Evolutionary conservation across 2,888 invertebrate genomes (phyloP).

Genomic region (Heliconius cydno): DNA sequence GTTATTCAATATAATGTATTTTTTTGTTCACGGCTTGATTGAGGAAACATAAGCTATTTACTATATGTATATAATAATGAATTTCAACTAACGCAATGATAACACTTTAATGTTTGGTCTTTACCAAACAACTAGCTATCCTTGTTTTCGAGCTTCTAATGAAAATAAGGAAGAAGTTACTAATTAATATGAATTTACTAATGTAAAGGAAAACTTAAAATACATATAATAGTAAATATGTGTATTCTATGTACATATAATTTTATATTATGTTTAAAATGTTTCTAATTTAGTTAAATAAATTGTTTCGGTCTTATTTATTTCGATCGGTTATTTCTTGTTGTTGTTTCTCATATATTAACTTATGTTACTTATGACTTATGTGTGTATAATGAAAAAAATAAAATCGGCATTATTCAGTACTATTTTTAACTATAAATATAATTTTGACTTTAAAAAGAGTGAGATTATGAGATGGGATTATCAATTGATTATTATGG

Average conservation of each 20-base stretch:
- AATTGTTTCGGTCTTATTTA: too few relatives aligned
- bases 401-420: too few relatives aligned
- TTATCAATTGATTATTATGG: too few relatives aligned
- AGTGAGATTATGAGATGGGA: too few relatives aligned
- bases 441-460: too few relatives aligned
- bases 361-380: too few relatives aligned
- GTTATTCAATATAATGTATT: not conserved
- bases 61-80: not conserved
- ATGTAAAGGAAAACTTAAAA: conserved; percentile 37
- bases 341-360: too few relatives aligned
- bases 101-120: not conserved
- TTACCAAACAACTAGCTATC: conserved; percentile 18
- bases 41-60: conserved; percentile 16
- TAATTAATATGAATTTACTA: conserved; percentile 24
- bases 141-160: conserved; percentile 37
- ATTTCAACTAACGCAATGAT: conserved; percentile 3
- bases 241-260: not conserved
- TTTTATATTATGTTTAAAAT: too few relatives aligned
- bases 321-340: too few relatives aligned
- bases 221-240: not conserved
- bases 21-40: not conserved
- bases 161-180: conserved; percentile 31
- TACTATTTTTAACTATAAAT: too few relatives aligned
- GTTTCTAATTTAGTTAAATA: too few relatives aligned
- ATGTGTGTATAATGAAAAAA: too few relatives aligned